Evolutionary conservation across 1,140 invertebrate species (phyloP).

Genomic region (Bombus fervidus): DNA sequence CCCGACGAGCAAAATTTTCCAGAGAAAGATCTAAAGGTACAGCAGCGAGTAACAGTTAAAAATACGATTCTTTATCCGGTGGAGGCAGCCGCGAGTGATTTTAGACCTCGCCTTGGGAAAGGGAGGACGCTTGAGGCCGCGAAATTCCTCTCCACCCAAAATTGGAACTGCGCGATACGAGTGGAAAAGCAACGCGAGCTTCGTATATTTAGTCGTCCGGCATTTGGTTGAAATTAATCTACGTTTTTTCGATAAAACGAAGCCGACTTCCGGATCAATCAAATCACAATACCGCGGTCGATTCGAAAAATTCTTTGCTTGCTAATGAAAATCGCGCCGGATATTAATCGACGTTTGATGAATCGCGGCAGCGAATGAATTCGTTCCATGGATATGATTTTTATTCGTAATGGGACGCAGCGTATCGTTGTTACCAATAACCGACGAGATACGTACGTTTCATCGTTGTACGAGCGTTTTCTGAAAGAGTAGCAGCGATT

Average conservation of each 20-base stretch:
- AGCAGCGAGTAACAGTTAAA: conserved; percentile 62
- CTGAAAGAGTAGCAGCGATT: neutral
- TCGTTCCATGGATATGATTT: conserved; percentile 22
- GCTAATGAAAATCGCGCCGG: conserved; percentile 18
- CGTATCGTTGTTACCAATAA: neutral
- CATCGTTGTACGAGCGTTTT: neutral
- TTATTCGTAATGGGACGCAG: conserved; percentile 18
- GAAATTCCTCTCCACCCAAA: conserved; percentile 55
- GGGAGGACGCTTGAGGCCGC: conserved; percentile 11
- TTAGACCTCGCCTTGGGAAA: conserved; percentile 33
- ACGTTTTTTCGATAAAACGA: neutral
- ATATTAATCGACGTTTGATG: conserved; percentile 20
- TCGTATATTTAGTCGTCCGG: neutral
- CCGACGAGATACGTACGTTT: neutral
- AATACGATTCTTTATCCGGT: conserved; percentile 67
- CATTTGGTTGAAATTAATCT: neutral
- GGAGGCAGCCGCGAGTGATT: conserved; percentile 24
- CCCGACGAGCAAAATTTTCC: conserved; percentile 43
- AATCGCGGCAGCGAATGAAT: neutral
- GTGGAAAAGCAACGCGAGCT: neutral
- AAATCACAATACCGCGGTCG: neutral
- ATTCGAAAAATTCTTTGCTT: neutral
- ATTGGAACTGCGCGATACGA: conserved; percentile 46
- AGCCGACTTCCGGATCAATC: neutral
- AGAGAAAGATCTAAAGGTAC: conserved; percentile 4